These are phyloP conservation scores for Dufourea novaeangliae DNA, from an alignment of 1,140 invertebrate species.

Conservation along the genomic window DNA sequence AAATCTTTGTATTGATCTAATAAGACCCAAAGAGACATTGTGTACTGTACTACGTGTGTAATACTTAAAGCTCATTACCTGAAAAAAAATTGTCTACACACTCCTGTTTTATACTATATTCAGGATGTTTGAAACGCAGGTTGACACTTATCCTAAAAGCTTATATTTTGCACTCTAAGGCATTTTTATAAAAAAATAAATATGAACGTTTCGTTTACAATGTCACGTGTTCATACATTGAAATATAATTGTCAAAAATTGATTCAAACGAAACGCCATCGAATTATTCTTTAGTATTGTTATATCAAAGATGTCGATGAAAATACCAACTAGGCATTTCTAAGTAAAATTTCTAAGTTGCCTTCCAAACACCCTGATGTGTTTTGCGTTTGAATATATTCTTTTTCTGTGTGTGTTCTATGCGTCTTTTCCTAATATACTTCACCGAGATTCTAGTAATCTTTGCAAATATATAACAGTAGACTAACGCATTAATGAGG, in stretches of 20 bases:
- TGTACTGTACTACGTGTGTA: conserved; percentile 54
- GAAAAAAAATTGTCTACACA: conserved; percentile 43
- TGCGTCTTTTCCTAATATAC: conserved; percentile 20
- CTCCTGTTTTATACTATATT: conserved; percentile 52
- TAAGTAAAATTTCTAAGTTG: conserved; percentile 38
- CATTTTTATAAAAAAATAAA: conserved; percentile 15
- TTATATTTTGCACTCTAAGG: conserved; percentile 16
- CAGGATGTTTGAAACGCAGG: conserved; percentile 55
- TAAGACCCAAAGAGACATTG: conserved; percentile 33
- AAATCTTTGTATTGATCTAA: conserved; percentile 56
- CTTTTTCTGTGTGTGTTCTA: conserved; percentile 40
- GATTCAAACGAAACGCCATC: conserved; percentile 26
- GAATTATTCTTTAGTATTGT: conserved; percentile 15
- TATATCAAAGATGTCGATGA: conserved; percentile 16
- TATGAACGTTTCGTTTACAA: conserved; percentile 3
- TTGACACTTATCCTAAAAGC: conserved; percentile 30
- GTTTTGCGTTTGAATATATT: conserved; percentile 49
- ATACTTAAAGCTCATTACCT: conserved; percentile 45
- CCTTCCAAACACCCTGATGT: conserved; percentile 48
- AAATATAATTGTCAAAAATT: conserved; percentile 22
- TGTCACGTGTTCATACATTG: conserved; percentile 1
- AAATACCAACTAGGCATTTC: neutral
- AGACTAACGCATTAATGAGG: conserved; percentile 38
- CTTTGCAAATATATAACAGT: conserved; percentile 36
- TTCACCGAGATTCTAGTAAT: conserved; percentile 19